A percentile compares a stretch with the other conserved stretches of the same genome.
phyloP scores from a whole-genome alignment of 92 coral and sea anemone genomes.

The Pocillopora meandrina region DNA sequence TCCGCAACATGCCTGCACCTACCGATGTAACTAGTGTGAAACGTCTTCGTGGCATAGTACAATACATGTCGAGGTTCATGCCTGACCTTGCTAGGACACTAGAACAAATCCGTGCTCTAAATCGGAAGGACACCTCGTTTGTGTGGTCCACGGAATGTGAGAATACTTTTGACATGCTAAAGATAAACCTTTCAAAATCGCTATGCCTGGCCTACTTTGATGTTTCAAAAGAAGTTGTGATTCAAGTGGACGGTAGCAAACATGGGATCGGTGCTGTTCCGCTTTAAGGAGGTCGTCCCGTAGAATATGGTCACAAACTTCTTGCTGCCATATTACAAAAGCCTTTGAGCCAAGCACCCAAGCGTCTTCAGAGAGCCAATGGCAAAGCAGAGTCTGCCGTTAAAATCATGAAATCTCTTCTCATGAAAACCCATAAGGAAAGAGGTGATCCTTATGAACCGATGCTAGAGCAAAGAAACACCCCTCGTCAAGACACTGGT shows the following conservation, averaged over 20 bases:
- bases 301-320: constrained; percentile 62
- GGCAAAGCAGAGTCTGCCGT: constrained; percentile 59
- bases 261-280: constrained; percentile 56
- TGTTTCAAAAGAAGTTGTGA: constrained; percentile 21
- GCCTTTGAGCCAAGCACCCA: constrained; percentile 60
- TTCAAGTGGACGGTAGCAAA: constrained; percentile 68
- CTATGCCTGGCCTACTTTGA: constrained; percentile 41
- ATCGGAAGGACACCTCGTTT: constrained; percentile 42
- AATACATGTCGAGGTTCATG: constrained; percentile 51
- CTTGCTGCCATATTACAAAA: constrained; percentile 47
- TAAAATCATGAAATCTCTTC: constrained; percentile 34
- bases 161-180: constrained; percentile 15
- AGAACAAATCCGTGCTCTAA: constrained; percentile 56
- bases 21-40: constrained; percentile 48
- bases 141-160: constrained; percentile 56
- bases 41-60: constrained; percentile 66
- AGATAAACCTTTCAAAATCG: constrained; percentile 4
- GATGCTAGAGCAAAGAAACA: constrained; percentile 55
- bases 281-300: constrained; percentile 58
- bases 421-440: constrained; percentile 43
- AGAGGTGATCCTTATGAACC: constrained; percentile 54
- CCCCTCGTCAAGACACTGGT: constrained; percentile 65
- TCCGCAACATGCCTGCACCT: constrained; percentile 60
- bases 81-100: constrained; percentile 56
- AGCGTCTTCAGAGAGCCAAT: constrained; percentile 45